phyloP scores from a whole-genome alignment of 35 echinoderm and acorn worm genomes.

The Chiridota heheva region DNA sequence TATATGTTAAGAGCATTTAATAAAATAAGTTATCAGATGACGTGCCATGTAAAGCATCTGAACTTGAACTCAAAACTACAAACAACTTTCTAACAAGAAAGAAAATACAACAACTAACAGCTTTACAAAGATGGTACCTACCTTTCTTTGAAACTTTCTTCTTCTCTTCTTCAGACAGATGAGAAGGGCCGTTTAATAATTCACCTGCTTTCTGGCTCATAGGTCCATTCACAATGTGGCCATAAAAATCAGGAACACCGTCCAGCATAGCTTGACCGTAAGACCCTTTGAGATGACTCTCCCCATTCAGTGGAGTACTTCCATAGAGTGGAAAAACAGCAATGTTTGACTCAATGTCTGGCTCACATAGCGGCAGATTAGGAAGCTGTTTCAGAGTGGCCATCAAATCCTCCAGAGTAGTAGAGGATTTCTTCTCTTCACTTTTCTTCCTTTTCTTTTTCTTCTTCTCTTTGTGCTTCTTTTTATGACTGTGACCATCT shows the following conservation, averaged over 20 bases:
- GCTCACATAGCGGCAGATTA: constrained; percentile 77
- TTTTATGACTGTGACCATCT: constrained; percentile 67
- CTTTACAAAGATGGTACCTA: too few relatives aligned
- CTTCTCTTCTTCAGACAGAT: constrained; percentile 41
- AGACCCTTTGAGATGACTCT: constrained; percentile 64
- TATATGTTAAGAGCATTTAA: too few relatives aligned
- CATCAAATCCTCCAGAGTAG: constrained; percentile 76
- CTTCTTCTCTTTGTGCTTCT: constrained; percentile 87
- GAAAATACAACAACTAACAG: too few relatives aligned
- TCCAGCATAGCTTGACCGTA: constrained; percentile 92
- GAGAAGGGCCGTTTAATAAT: constrained; percentile 63
- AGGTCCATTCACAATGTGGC: constrained; percentile 65
- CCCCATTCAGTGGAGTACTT: constrained; percentile 62
- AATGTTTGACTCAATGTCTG: constrained; percentile 72
- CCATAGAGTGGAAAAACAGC: constrained; percentile 80
- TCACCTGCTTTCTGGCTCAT: constrained; percentile 57
- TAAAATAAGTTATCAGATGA: too few relatives aligned
- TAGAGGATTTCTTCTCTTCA: constrained; percentile 44
- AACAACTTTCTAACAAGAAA: too few relatives aligned
- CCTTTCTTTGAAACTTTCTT: constrained; percentile 49
- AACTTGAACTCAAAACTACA: too few relatives aligned
- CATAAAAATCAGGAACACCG: constrained; percentile 88
- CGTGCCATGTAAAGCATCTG: too few relatives aligned
- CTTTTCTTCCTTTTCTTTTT: constrained; percentile 64
- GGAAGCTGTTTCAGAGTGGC: constrained; percentile 85